Evolutionary conservation across 2,797 vertebrate genomes (phyloP).

Genomic region (Florisuga fusca): DNA sequence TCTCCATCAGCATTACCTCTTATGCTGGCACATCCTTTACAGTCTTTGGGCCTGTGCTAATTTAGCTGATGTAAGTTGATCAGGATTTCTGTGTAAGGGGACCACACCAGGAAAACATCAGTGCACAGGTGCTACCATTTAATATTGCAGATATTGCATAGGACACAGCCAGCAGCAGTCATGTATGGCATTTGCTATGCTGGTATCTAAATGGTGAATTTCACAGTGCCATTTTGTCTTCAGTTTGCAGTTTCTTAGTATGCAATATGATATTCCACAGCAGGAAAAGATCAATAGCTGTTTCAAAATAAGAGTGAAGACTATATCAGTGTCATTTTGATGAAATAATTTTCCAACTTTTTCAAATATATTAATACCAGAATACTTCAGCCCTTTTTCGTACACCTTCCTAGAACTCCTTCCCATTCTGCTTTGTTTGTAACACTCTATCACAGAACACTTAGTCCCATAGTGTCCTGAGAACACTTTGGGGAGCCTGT

Average conservation of each 20-base stretch:
- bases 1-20: not conserved
- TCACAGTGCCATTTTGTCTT: not conserved
- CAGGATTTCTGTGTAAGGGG: not conserved
- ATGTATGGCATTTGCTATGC: not conserved
- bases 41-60: not conserved
- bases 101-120: not conserved
- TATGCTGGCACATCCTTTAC: not conserved
- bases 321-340: not conserved
- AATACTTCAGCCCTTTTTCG: not conserved
- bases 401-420: not conserved
- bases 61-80: not conserved
- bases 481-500: not conserved
- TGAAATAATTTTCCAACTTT: not conserved
- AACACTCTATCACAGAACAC: not conserved
- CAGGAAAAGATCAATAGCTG: not conserved
- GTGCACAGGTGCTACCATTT: not conserved
- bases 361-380: not conserved
- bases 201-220: not conserved
- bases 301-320: not conserved
- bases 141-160: not conserved
- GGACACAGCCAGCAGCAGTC: not conserved
- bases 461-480: not conserved
- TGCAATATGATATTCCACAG: not conserved
- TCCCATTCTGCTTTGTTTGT: not conserved
- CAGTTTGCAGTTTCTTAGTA: not conserved